These are phyloP conservation scores for Aspidapion aeneum DNA, from an alignment of 2,888 invertebrate species.

Conservation along the genomic window DNA sequence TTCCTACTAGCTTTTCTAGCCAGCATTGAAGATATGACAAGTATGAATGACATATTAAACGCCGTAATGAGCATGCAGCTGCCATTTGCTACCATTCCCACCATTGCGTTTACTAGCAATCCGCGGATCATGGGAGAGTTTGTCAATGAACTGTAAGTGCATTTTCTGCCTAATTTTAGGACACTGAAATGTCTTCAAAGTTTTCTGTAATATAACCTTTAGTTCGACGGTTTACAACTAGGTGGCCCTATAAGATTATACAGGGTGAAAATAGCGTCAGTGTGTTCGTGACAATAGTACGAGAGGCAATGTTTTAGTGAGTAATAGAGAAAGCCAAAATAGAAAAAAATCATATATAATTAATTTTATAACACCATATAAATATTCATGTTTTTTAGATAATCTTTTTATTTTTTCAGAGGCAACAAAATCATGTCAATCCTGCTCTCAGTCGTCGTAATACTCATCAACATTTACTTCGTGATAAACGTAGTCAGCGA, in stretches of 20 bases:
- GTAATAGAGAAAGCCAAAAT: too few relatives aligned
- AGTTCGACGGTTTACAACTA: too few relatives aligned
- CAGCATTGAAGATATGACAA: conserved; percentile 64
- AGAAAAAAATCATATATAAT: too few relatives aligned
- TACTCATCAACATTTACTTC: conserved; percentile 76
- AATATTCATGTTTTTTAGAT: too few relatives aligned
- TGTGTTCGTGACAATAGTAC: too few relatives aligned
- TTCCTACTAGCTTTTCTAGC: conserved; percentile 67
- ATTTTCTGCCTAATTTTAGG: not conserved
- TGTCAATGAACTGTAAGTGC: conserved; percentile 69
- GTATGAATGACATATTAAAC: conserved; percentile 83
- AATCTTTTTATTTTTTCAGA: conserved; percentile 51
- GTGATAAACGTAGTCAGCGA: conserved; percentile 59
- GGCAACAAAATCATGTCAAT: conserved; percentile 65
- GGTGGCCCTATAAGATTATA: too few relatives aligned
- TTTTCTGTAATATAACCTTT: not conserved
- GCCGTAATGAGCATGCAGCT: conserved; percentile 83
- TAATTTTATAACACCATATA: too few relatives aligned
- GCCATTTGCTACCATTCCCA: conserved; percentile 83
- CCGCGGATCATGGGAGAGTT: conserved; percentile 79
- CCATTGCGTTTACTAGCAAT: conserved; percentile 81
- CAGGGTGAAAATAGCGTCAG: too few relatives aligned
- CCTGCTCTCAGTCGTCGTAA: conserved; percentile 63
- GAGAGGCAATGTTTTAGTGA: too few relatives aligned
- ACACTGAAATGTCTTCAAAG: not conserved